These are phyloP conservation scores for Elephantulus edwardii DNA, from an alignment of 2,113 vertebrate genomes.

Conservation along the genomic window DNA sequence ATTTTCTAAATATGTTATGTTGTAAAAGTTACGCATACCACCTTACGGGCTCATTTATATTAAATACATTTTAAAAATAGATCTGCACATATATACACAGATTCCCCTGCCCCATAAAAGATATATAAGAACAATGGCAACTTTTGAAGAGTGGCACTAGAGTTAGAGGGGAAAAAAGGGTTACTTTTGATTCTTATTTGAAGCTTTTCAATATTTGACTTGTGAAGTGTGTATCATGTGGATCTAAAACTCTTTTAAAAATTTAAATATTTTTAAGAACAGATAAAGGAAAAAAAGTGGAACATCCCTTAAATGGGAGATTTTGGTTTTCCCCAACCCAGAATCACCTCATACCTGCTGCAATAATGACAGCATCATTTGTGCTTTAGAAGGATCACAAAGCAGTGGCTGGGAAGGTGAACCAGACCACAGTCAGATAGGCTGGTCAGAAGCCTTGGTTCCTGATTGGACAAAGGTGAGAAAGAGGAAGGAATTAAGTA, in stretches of 20 bases:
- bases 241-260: conserved; percentile 1
- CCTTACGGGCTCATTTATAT: not conserved
- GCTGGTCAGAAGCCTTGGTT: not conserved
- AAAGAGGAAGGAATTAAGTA: not conserved
- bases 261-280: conserved; percentile 1
- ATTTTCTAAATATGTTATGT: not conserved
- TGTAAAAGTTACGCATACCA: not conserved
- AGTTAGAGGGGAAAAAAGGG: not conserved
- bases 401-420: not conserved
- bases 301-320: not conserved
- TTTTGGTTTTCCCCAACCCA: not conserved
- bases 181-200: conserved; percentile 18
- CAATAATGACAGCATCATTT: not conserved
- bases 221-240: not conserved
- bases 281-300: not conserved
- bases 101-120: not conserved
- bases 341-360: not conserved
- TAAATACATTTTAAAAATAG: not conserved
- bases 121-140: not conserved
- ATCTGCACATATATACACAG: not conserved
- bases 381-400: conserved; percentile 3
- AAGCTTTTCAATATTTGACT: not conserved
- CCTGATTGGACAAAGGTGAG: not conserved
- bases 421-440: not conserved
- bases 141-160: not conserved